These are phyloP conservation scores for Aptenodytes patagonicus DNA, from an alignment of 2,113 vertebrate species.

Conservation along the genomic window DNA sequence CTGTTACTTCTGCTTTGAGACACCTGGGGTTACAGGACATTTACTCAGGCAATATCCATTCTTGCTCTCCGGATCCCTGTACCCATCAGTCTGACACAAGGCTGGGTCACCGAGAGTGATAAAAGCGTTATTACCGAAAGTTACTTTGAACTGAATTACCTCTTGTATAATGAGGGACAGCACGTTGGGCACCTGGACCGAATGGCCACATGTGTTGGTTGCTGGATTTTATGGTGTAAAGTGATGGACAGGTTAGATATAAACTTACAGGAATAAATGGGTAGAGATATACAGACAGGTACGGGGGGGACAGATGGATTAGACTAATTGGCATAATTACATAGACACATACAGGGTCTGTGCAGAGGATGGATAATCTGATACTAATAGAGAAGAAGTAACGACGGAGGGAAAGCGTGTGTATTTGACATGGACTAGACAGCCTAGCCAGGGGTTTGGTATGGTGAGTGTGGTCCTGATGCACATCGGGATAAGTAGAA, in stretches of 20 bases:
- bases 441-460: not conserved
- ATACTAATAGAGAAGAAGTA: not conserved
- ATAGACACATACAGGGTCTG: not conserved
- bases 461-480: not conserved
- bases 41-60: not conserved
- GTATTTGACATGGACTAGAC: not conserved
- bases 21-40: fast-evolving
- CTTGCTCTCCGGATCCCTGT: not conserved
- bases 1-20: not conserved
- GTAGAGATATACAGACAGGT: not conserved
- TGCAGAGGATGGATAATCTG: not conserved
- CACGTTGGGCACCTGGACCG: fast-evolving
- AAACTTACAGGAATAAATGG: not conserved
- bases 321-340: not conserved
- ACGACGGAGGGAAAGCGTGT: not conserved
- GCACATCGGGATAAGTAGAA: not conserved
- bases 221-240: not conserved
- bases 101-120: not conserved
- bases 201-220: not conserved
- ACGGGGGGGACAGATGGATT: not conserved
- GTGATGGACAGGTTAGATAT: not conserved
- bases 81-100: not conserved
- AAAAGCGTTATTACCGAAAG: not conserved
- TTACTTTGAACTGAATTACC: not conserved
- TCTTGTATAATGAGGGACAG: not conserved